A percentile compares a stretch with the other conserved stretches of the same genome.
Evolutionary conservation across 2,113 vertebrate species (phyloP).

Genomic region (Neoarius graeffei): DNA sequence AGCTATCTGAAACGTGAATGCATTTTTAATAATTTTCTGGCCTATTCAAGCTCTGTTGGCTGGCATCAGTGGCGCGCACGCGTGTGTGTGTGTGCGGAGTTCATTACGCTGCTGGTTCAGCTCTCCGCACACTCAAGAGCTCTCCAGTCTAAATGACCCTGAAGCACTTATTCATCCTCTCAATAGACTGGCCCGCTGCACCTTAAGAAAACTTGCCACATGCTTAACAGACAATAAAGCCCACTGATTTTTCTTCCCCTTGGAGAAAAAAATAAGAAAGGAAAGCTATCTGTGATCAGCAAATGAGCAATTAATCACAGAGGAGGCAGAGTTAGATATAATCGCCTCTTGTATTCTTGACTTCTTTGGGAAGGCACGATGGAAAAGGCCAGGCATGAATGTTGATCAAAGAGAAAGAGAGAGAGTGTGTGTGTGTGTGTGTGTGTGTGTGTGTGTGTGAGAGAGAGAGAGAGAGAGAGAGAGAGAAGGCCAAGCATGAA

Average conservation of each 20-base stretch:
- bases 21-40: conserved; percentile 57
- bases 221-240: conserved; percentile 42
- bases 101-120: conserved; percentile 57
- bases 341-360: conserved; percentile 20
- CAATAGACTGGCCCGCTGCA: conserved; percentile 52
- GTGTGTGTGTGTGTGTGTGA: no score
- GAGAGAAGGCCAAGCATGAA: conserved; percentile 22
- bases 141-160: conserved; percentile 62
- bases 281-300: conserved; percentile 52
- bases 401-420: not conserved
- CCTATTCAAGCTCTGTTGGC: conserved; percentile 50
- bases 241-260: conserved; percentile 46
- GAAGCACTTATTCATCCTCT: conserved; percentile 60
- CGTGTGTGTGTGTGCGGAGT: conserved; percentile 30
- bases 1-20: conserved; percentile 46
- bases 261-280: conserved; percentile 21
- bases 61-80: conserved; percentile 2
- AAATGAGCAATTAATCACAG: conserved; percentile 55
- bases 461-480: not conserved
- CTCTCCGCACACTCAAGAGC: conserved; percentile 53
- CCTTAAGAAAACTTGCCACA: conserved; percentile 50
- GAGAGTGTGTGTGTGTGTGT: not conserved
- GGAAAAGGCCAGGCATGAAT: conserved; percentile 42
- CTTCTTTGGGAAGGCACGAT: not conserved
- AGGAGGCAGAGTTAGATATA: not conserved